Conservation (phyloP, 2,888 invertebrate species). For the Thymelicus sylvestris region DNA sequence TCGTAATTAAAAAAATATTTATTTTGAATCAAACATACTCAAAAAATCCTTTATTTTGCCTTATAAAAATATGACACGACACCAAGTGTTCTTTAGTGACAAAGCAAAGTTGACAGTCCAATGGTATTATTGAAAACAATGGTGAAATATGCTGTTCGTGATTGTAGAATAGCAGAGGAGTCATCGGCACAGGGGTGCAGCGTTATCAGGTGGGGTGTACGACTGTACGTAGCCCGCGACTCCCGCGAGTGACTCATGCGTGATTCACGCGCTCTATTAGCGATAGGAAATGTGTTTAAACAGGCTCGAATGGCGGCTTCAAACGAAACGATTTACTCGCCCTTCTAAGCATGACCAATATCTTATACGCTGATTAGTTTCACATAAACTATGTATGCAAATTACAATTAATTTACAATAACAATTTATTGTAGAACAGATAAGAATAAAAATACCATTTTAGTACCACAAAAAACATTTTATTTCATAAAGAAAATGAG, state of each 20-base stretch:
- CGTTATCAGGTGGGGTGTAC: slow-evolving; percentile 44
- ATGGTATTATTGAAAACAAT: background rate
- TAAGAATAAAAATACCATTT: slow-evolving; percentile 43
- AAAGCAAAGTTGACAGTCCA: background rate
- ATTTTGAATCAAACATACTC: too few species aligned
- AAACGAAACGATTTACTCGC: slow-evolving; percentile 21
- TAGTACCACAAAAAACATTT: slow-evolving; percentile 56
- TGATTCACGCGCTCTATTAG: slow-evolving; percentile 47
- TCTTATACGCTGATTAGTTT: slow-evolving; percentile 3
- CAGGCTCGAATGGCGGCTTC: slow-evolving; percentile 24
- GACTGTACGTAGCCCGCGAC: background rate
- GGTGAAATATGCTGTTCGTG: slow-evolving; percentile 6
- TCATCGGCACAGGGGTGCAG: slow-evolving; percentile 41
- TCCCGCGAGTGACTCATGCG: slow-evolving; percentile 44
- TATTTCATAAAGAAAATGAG: slow-evolving; percentile 57
- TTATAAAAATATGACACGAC: too few species aligned
- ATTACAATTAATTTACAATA: too few species aligned
- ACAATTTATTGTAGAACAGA: background rate
- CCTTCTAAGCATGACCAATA: slow-evolving; percentile 9
- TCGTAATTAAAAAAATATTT: too few species aligned
- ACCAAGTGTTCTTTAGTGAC: too few species aligned
- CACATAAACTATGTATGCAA: background rate
- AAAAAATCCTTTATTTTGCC: too few species aligned
- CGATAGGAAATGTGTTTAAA: slow-evolving; percentile 32
- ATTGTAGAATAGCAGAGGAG: slow-evolving; percentile 11